Evolutionary conservation across 2,888 invertebrate genomes (phyloP).

Genomic region (Patella caerulea): DNA sequence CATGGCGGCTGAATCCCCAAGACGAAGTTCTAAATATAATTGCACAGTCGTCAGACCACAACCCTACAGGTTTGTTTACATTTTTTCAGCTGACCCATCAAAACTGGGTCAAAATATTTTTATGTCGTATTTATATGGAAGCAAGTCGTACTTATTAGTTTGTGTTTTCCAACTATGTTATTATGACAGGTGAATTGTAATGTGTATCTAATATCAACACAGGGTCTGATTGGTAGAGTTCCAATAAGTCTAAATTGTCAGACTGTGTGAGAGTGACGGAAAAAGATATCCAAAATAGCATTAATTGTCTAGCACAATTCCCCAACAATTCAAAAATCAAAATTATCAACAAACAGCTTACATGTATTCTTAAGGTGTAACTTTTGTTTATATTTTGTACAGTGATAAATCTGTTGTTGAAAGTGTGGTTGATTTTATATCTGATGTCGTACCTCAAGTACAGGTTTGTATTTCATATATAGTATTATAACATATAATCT

Average conservation of each 20-base stretch:
- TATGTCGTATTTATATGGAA: too few relatives aligned
- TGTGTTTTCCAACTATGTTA: neutral
- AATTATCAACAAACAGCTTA: too few relatives aligned
- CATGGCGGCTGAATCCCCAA: slow-evolving; percentile 72
- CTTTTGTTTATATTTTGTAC: slow-evolving; percentile 36
- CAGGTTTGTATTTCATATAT: slow-evolving; percentile 56
- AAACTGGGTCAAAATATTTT: slow-evolving; percentile 2
- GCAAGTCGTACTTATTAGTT: neutral
- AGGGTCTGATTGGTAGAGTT: too few relatives aligned
- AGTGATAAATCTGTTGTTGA: slow-evolving; percentile 93
- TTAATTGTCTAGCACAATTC: too few relatives aligned
- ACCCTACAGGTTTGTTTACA: slow-evolving; percentile 75
- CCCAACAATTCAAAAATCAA: too few relatives aligned
- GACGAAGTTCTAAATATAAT: slow-evolving; percentile 63
- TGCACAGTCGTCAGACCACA: slow-evolving; percentile 88
- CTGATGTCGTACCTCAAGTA: slow-evolving; percentile 83
- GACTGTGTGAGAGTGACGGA: too few relatives aligned
- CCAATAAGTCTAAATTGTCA: too few relatives aligned
- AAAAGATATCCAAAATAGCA: too few relatives aligned
- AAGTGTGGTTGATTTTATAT: slow-evolving; percentile 95
- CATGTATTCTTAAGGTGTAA: too few relatives aligned
- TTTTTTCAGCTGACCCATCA: slow-evolving; percentile 4
- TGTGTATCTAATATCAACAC: too few relatives aligned
- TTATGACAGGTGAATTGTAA: neutral
- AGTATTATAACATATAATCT: too few relatives aligned